Percentiles rank a stretch among this genome's conserved stretches.
Evolutionary conservation across 35 echinoderm and acorn worm genomes (phyloP).

Genomic region (Eucidaris tribuloides): DNA sequence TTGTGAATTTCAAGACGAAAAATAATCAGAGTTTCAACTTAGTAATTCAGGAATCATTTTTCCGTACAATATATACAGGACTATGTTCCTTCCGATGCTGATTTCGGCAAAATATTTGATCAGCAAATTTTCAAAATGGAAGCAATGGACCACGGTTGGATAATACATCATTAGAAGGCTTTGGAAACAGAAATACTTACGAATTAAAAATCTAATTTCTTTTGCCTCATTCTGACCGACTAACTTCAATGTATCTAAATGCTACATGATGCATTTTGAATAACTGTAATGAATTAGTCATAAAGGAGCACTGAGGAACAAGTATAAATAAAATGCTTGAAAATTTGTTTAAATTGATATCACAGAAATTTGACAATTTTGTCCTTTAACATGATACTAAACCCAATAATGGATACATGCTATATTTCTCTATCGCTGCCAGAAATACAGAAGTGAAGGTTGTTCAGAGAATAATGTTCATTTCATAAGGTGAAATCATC

Average conservation of each 20-base stretch:
- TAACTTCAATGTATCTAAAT: too few relatives aligned
- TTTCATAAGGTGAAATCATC: too few relatives aligned
- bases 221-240: too few relatives aligned
- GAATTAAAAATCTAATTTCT: too few relatives aligned
- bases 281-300: too few relatives aligned
- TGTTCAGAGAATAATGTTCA: too few relatives aligned
- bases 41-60: background rate
- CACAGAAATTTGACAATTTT: background rate
- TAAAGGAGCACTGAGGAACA: too few relatives aligned
- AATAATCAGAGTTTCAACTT: background rate
- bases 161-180: too few relatives aligned
- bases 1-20: background rate
- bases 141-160: too few relatives aligned
- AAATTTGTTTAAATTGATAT: background rate
- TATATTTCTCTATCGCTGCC: background rate
- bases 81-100: background rate
- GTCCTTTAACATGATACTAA: background rate
- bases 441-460: too few relatives aligned
- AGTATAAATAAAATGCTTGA: background rate
- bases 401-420: background rate
- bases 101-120: background rate
- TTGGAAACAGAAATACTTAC: too few relatives aligned
- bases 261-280: too few relatives aligned
- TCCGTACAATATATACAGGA: constrained; percentile 1
- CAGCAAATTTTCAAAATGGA: constrained; percentile 5